Evolutionary conservation across 2,113 vertebrate species (phyloP), one percentile per base, ranked within the genome.

Genomic region (Petrocephalus microphthalmus): DNA sequence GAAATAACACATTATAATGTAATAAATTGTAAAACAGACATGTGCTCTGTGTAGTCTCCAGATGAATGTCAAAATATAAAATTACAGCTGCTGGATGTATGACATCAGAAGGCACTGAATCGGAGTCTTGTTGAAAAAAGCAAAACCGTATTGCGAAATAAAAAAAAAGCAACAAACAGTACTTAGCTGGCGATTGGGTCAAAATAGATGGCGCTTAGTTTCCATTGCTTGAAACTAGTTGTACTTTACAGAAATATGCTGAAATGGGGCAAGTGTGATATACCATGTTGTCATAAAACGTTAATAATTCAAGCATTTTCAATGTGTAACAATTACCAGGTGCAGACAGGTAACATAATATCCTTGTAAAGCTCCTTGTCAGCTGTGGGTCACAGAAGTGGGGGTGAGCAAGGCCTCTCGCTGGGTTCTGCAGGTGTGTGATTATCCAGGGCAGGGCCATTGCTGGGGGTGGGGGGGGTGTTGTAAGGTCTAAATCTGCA

Each of bases 281-380:
- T 54, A 15, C 52, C 52, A 37, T 37, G n/a, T 85, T 85, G 51
- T 85, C 51, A 85, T 54, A 54, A 52, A 82, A 52, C n/a, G 52
- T 88, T 53, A 88, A 88, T 88, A 88, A 82, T 81, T 88, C 51
- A 88, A 51, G 20, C 29, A 81, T 13, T 15, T 20, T 60, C 53
- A 42, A 42, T 25, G 85, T 86, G 85, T 45, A 64, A 86, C 85
- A 57, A 86, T 57, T 86, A 81, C 33, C 71, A 29, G 87, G 25
- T 42, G 71, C 87, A 88, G 71, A 81, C 67, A 81, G 86, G 86
- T 71, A 87, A 87, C 45, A n/a, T 60, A 42, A 87, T 71, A 87
- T 22, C 57, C 13, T 45, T 33, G 57, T n/a, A 52, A 71, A 87
- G 57, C 86, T 87, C 42, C 22, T 47, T 49, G 29, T 87, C 86